A percentile compares a stretch with the other conserved stretches of the same genome.
phyloP scores from a whole-genome alignment of 1,140 invertebrate species.

The Luehdorfia chinensis region DNA sequence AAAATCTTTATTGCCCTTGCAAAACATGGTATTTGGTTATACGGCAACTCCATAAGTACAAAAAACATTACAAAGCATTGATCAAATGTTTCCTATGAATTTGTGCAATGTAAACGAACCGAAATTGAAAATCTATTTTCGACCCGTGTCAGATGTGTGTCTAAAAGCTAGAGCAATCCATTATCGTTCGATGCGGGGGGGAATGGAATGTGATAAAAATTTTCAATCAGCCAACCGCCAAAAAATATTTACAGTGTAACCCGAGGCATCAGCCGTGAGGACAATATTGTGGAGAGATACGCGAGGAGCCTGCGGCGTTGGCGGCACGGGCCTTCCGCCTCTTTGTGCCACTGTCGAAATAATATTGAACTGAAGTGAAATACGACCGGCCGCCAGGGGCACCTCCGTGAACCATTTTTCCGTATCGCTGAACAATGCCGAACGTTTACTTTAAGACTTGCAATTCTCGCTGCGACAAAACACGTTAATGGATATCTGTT shows the following conservation, averaged over 20 bases:
- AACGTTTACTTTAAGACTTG: constrained; percentile 59
- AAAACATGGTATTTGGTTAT: too few species aligned
- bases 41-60: too few species aligned
- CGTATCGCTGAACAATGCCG: constrained; percentile 61
- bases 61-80: too few species aligned
- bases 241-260: constrained; percentile 75
- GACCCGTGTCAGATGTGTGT: constrained; percentile 5
- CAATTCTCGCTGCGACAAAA: constrained; percentile 34
- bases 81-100: too few species aligned
- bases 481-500: constrained; percentile 24
- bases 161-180: constrained; percentile 46
- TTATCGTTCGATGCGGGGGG: constrained; percentile 34
- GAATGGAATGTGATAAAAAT: constrained; percentile 69
- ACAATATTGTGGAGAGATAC: constrained; percentile 70
- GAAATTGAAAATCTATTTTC: constrained; percentile 7
- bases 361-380: constrained; percentile 72
- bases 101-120: too few species aligned
- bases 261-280: constrained; percentile 57
- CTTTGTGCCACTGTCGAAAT: constrained; percentile 71
- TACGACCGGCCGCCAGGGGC: constrained; percentile 61
- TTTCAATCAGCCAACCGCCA: constrained; percentile 70
- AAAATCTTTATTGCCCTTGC: too few species aligned
- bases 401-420: constrained; percentile 62
- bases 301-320: constrained; percentile 53
- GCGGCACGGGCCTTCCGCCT: constrained; percentile 55